Base-by-base conservation (phyloP, 2,113 vertebrate species). In the Bubo bubo region DNA sequence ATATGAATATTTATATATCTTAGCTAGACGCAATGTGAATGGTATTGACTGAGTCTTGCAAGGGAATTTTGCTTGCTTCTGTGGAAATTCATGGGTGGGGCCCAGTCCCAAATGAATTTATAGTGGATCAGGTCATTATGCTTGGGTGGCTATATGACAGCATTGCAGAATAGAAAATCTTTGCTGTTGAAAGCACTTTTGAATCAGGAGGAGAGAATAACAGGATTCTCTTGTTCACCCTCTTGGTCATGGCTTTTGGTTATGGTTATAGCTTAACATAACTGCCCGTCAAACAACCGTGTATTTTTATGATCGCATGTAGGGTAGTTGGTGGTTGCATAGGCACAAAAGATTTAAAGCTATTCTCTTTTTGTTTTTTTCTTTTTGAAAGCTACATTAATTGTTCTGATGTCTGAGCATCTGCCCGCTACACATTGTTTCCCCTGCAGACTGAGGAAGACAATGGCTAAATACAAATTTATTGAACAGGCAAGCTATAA, bases 401-500 rank as follows among this genome's bases (percentile, higher is more conserved):
- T 93, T 91, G 93, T 79, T 89, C 62, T 58, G 70, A 75, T 89
- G 80, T 80, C 86, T 75, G 88, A 97, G 89, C 76, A 93, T 89
- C 94, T 95, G 77, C 80, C 77, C 0, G 62, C 94, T 89, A 95
- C 0, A 13, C 81, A 34, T 87, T 95, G 84, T 87, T 96, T 92
- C 91, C 84, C 72, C 66, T 87, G 64, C 64, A 87, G 94, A 72
- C 80, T 2, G 34, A 93, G 86, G 73, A 81, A 89, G 91, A 77
- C 49, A 37, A 93, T 89, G 87, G 88, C 80, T 94, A 95, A 95
- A 95, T 85, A 95, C 77, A 95, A 92, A 95, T 97, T 94, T 97
- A 93, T 95, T 95, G 93, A 95, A 93, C 7, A 16, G 32, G 12
- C 53, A 66, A 95, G 70, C 84, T 90, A 85, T 95, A 91, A 95